Evolutionary conservation across 1,140 invertebrate species (phyloP).

Genomic region (Cherax destructor): DNA sequence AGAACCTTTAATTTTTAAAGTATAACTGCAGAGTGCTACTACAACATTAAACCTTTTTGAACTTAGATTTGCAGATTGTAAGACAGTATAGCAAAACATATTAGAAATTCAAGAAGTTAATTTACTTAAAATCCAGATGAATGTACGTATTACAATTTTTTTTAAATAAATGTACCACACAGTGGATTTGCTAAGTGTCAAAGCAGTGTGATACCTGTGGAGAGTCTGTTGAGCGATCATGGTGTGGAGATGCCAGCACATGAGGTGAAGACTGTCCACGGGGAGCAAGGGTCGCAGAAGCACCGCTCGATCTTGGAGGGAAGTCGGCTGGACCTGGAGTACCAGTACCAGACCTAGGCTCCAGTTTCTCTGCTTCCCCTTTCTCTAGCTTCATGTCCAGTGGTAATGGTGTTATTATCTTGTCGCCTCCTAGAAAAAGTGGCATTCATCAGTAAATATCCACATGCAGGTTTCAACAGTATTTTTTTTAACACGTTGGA

Average conservation of each 20-base stretch:
- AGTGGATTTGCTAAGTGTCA: background rate
- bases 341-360: constrained; percentile 16
- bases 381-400: constrained; percentile 70
- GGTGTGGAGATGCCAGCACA: constrained; percentile 65
- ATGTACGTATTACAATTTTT: too few species aligned
- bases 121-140: too few species aligned
- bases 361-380: constrained; percentile 50
- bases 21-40: too few species aligned
- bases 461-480: too few species aligned
- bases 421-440: constrained; percentile 30
- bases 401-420: constrained; percentile 60
- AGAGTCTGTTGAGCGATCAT: constrained; percentile 67
- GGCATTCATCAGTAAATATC: too few species aligned
- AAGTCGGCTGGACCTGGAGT: constrained; percentile 21
- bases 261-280: constrained; percentile 65
- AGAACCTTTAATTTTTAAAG: too few species aligned
- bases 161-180: background rate
- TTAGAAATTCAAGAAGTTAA: too few species aligned
- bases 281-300: constrained; percentile 48
- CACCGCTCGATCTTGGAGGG: constrained; percentile 18
- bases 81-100: too few species aligned
- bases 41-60: too few species aligned
- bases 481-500: too few species aligned
- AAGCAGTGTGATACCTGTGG: constrained; percentile 53
- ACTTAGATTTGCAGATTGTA: too few species aligned